Base-by-base conservation (phyloP, 2,797 vertebrate genomes). In the Coracias cyanogaster region DNA sequence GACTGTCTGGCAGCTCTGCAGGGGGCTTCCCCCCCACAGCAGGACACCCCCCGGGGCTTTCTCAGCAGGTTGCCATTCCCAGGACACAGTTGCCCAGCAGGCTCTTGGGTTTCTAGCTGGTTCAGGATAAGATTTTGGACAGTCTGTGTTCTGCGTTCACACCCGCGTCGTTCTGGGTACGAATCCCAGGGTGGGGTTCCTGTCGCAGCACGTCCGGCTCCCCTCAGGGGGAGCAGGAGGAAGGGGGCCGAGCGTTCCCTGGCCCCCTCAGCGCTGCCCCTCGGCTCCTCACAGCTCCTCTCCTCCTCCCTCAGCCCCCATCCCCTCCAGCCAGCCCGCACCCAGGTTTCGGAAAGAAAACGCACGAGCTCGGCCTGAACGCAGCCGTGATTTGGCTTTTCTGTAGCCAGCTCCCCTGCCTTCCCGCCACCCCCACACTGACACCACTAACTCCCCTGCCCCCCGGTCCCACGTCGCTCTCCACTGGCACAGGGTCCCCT, bases 81-180 rank as follows among this genome's bases (percentile, higher is more conserved):
- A 0, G 57, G 9, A 13, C 51, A 24, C 29, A 54, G 41, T 5
- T 4, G 2, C 45, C 37, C 33, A 45, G 33, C 31, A 78, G 57
- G 45, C 19, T 70, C 41, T 45, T 7, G 3, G 0, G 0, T 25
- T 66, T 41, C 65, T 28, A 2, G 13, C 43, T 39, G 41, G 16
- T 10, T 57, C 62, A 15, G 26, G 55, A n/a, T 48, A 26, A 52
- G 22, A 11, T 67, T 48, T 39, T 20, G 11, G 60, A 46, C 5
- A 7, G 9, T 16, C 0, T 26, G 11, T 14, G 22, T 52, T 69
- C 21, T 61, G 15, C 1, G 0, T 13, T 28, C 13, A 22, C 18
- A 8, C 17, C 39, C 0, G 1, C 0, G 0, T 13, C 29, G 43
- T 10, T 51, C 37, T 29, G 60, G n/a, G 12, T 54, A 1, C 14